phyloP scores from a whole-genome alignment of 1,140 invertebrate genomes.

The Trichonephila clavipes region DNA sequence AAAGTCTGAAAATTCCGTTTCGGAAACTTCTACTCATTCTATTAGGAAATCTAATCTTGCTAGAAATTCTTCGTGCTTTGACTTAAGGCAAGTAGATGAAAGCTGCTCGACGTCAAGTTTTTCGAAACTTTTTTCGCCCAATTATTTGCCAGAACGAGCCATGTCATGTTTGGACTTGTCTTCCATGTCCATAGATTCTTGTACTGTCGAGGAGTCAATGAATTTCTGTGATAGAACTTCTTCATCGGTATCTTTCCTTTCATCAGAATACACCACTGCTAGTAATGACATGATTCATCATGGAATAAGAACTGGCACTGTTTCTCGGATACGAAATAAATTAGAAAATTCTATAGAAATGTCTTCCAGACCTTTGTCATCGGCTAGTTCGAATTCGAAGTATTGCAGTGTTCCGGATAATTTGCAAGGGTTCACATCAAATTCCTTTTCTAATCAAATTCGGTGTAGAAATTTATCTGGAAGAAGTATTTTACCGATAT shows the following conservation, averaged over 20 bases:
- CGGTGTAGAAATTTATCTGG: neutral
- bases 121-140: slow-evolving; percentile 77
- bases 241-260: slow-evolving; percentile 20
- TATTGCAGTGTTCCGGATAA: slow-evolving; percentile 60
- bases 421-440: neutral
- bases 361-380: neutral
- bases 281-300: neutral
- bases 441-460: neutral
- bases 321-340: slow-evolving; percentile 38
- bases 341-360: slow-evolving; percentile 50
- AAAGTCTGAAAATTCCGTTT: neutral
- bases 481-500: neutral
- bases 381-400: neutral
- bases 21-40: neutral
- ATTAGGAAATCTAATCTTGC: neutral
- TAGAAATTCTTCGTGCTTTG: slow-evolving; percentile 60
- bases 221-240: slow-evolving; percentile 3
- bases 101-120: neutral
- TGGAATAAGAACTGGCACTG: slow-evolving; percentile 49
- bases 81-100: slow-evolving; percentile 53
- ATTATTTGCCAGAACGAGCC: slow-evolving; percentile 79
- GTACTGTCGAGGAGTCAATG: neutral
- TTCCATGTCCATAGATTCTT: slow-evolving; percentile 5
- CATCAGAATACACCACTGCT: neutral
- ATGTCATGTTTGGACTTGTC: slow-evolving; percentile 79